These are phyloP conservation scores for Pteria penguin DNA, from an alignment of 2,888 invertebrate species.

Conservation along the genomic window DNA sequence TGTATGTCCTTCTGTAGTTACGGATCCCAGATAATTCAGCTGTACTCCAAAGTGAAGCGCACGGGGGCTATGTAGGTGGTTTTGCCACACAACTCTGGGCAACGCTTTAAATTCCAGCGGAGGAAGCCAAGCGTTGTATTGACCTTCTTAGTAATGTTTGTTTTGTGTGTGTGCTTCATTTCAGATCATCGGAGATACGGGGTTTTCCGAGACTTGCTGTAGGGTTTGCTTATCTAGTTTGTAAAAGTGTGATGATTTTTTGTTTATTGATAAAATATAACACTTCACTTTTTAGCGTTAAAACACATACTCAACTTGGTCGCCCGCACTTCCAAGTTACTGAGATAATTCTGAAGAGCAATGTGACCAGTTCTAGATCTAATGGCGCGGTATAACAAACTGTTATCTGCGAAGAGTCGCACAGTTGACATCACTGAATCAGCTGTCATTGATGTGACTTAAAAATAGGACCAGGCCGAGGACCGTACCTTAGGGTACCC, in stretches of 20 bases:
- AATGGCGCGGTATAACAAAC: conserved; percentile 26
- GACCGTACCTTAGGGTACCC: conserved; percentile 24
- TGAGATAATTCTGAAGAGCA: conserved; percentile 7
- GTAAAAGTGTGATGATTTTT: conserved; percentile 14
- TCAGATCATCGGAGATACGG: conserved; percentile 39
- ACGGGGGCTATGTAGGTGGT: conserved; percentile 31
- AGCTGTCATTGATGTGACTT: conserved; percentile 66
- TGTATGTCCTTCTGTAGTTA: conserved; percentile 37
- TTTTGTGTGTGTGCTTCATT: conserved; percentile 39
- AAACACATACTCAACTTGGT: conserved; percentile 14
- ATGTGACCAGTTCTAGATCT: background rate
- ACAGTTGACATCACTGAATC: conserved; percentile 21
- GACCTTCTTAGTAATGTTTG: conserved; percentile 36
- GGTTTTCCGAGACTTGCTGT: conserved; percentile 27
- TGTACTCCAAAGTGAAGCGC: conserved; percentile 44
- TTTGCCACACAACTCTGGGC: conserved; percentile 19
- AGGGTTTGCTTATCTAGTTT: conserved; percentile 27
- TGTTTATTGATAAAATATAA: conserved; percentile 21
- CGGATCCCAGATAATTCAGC: conserved; percentile 41
- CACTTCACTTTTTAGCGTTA: conserved; percentile 25
- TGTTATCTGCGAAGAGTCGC: conserved; percentile 31
- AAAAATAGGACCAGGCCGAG: conserved; percentile 26
- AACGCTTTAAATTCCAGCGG: conserved; percentile 34
- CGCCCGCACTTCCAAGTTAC: conserved; percentile 25
- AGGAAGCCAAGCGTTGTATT: conserved; percentile 41